Conservation (phyloP, 1,140 invertebrate genomes). For the Dryas iulia region DNA sequence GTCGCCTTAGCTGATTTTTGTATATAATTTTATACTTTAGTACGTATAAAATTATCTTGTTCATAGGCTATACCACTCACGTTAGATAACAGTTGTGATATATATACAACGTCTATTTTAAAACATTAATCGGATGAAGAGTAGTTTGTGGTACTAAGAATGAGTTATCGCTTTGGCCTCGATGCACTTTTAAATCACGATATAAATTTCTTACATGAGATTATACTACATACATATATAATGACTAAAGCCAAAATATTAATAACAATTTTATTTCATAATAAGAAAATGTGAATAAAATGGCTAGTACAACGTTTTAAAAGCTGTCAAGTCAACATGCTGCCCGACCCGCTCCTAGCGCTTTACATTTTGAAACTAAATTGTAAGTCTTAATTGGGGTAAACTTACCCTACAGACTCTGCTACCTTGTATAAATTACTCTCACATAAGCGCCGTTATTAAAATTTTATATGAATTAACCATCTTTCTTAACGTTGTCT, state of each 20-base stretch:
- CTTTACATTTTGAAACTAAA: conserved; percentile 55
- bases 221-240: background rate
- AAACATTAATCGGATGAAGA: background rate
- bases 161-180: background rate
- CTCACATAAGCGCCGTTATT: conserved; percentile 34
- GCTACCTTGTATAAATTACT: conserved; percentile 41
- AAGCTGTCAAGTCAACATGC: conserved; percentile 71
- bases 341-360: conserved; percentile 42
- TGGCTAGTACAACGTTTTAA: conserved; percentile 62
- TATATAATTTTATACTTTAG: background rate
- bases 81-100: background rate
- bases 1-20: background rate
- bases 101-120: background rate
- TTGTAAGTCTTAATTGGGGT: conserved; percentile 62
- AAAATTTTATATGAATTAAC: conserved; percentile 31
- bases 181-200: background rate
- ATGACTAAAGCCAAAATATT: too few relatives aligned
- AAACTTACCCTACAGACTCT: conserved; percentile 48
- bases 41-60: background rate
- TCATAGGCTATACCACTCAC: background rate
- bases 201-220: background rate
- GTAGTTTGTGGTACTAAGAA: background rate
- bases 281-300: conserved; percentile 26
- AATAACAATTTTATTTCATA: background rate
- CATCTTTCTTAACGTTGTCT: conserved; percentile 30